Conservation (phyloP, 2,888 invertebrate species). For the Trissolcus brochymenae region DNA sequence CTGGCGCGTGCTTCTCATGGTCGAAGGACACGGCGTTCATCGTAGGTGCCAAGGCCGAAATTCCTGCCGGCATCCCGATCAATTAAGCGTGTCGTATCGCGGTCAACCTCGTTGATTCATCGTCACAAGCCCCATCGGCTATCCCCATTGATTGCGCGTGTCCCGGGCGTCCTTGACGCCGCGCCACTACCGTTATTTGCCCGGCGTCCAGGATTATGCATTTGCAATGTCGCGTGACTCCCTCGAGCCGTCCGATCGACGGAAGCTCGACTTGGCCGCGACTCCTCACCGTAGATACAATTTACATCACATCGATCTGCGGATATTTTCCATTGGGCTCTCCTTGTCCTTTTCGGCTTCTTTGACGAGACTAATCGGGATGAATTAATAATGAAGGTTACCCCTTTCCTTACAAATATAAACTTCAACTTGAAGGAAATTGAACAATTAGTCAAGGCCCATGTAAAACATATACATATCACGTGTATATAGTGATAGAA, state of each 20-base stretch:
- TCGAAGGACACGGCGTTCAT: slow-evolving; percentile 60
- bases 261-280: slow-evolving; percentile 19
- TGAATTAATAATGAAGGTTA: slow-evolving; percentile 24
- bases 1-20: slow-evolving; percentile 62
- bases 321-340: slow-evolving; percentile 29
- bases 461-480: too few species aligned
- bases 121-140: slow-evolving; percentile 40
- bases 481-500: too few species aligned
- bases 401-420: not conserved
- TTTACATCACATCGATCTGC: slow-evolving; percentile 29
- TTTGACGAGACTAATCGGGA: slow-evolving; percentile 2
- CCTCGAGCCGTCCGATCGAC: slow-evolving; percentile 8
- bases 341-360: slow-evolving; percentile 2
- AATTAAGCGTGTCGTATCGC: slow-evolving; percentile 41
- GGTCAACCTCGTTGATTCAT: slow-evolving; percentile 38
- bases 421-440: too few species aligned
- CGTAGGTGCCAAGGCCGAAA: slow-evolving; percentile 67
- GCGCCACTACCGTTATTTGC: slow-evolving; percentile 24
- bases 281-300: slow-evolving; percentile 24
- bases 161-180: slow-evolving; percentile 48
- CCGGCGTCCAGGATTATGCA: slow-evolving; percentile 53
- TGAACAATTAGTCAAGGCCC: too few species aligned
- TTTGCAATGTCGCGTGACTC: slow-evolving; percentile 60
- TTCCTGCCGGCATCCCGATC: slow-evolving; percentile 69
- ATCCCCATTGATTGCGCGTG: slow-evolving; percentile 33